Conservation (phyloP, 2,113 vertebrate species). For the Ranitomeya imitator region DNA sequence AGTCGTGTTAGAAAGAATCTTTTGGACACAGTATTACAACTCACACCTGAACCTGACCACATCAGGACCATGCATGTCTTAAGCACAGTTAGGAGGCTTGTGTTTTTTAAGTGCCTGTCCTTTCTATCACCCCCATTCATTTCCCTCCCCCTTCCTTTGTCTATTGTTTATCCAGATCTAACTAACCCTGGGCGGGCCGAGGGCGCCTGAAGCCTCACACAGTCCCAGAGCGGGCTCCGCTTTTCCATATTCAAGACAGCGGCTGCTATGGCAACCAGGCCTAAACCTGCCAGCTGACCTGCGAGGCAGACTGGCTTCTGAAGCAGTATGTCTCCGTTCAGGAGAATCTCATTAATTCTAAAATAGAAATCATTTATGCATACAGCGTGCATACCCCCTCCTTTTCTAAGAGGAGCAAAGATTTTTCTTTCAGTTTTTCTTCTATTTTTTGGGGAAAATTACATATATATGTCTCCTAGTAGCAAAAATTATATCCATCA, state of each 20-base stretch:
- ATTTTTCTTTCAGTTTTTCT: constrained; percentile 27
- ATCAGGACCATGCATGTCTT: neutral
- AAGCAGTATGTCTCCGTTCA: constrained; percentile 71
- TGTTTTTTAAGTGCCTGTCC: constrained; percentile 49
- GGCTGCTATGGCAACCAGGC: constrained; percentile 81
- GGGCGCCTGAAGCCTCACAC: constrained; percentile 61
- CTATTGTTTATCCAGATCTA: constrained; percentile 60
- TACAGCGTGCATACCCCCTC: constrained; percentile 69
- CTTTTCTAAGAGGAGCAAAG: constrained; percentile 61
- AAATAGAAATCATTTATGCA: constrained; percentile 82
- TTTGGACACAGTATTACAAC: too few relatives aligned
- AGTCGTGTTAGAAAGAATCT: neutral
- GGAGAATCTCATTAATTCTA: constrained; percentile 86
- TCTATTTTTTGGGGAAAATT: constrained; percentile 39
- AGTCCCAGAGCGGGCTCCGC: constrained; percentile 59
- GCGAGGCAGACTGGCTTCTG: constrained; percentile 67
- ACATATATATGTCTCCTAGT: constrained; percentile 43
- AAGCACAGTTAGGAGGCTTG: neutral
- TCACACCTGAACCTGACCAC: neutral
- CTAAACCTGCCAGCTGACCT: constrained; percentile 72
- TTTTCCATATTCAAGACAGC: constrained; percentile 74
- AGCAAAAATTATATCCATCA: constrained; percentile 48
- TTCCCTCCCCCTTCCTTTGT: constrained; percentile 52
- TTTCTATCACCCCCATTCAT: constrained; percentile 44
- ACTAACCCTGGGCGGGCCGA: constrained; percentile 59